Conservation (phyloP, 2,888 invertebrate species). For the Hesperia comma region DNA sequence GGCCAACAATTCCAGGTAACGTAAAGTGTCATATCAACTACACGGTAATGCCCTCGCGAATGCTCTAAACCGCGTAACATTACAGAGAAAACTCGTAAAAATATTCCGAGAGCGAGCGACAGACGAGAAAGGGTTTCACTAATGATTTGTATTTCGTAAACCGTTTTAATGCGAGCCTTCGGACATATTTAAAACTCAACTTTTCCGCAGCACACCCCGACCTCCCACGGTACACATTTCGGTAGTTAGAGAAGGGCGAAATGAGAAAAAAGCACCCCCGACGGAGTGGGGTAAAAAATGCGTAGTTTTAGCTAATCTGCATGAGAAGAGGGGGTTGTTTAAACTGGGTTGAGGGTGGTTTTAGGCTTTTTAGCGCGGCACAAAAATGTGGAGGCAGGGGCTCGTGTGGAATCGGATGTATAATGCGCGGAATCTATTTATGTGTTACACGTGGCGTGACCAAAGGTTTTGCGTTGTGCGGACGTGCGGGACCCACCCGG, state of each 20-base stretch:
- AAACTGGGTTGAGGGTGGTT: conserved; percentile 70
- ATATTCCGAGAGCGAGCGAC: conserved; percentile 33
- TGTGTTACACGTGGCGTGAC: conserved; percentile 59
- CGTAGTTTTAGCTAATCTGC: conserved; percentile 88
- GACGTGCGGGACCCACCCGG: not conserved
- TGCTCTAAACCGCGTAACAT: conserved; percentile 29
- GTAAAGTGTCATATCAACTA: conserved; percentile 15
- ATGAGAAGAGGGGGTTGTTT: conserved; percentile 71
- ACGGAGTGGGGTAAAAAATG: conserved; percentile 84
- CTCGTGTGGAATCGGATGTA: conserved; percentile 79
- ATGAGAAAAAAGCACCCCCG: conserved; percentile 69
- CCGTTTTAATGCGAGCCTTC: conserved; percentile 79
- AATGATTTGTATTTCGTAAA: conserved; percentile 78
- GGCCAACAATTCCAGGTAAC: not conserved
- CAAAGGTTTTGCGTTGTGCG: conserved; percentile 27
- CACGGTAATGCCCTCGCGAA: conserved; percentile 18
- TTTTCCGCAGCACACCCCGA: conserved; percentile 65
- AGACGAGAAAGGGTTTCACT: conserved; percentile 50
- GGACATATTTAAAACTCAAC: conserved; percentile 83
- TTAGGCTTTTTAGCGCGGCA: conserved; percentile 82
- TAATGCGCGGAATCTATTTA: conserved; percentile 83
- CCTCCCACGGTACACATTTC: conserved; percentile 65
- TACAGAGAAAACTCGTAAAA: conserved; percentile 31
- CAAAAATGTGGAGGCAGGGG: conserved; percentile 73
- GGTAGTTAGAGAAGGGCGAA: conserved; percentile 74